These are phyloP conservation scores for Nomada ferruginata DNA, from an alignment of 2,888 invertebrate genomes.

Conservation along the genomic window DNA sequence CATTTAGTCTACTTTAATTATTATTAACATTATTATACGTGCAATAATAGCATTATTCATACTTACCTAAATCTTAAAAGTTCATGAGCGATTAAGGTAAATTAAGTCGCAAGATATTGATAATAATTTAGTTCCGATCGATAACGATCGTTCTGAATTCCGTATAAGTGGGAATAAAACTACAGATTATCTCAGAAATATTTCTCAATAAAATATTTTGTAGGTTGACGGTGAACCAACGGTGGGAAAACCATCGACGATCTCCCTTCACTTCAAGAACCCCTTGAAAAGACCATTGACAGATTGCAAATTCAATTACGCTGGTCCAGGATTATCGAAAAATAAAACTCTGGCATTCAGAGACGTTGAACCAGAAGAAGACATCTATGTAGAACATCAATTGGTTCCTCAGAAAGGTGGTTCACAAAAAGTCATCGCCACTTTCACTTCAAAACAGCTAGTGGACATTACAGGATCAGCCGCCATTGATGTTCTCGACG, in stretches of 20 bases:
- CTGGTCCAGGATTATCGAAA: slow-evolving; percentile 88
- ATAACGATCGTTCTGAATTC: no score
- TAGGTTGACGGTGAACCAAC: slow-evolving; percentile 88
- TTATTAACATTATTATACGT: no score
- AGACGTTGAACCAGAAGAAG: slow-evolving; percentile 86
- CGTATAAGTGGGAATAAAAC: no score
- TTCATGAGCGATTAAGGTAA: no score
- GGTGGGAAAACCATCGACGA: slow-evolving; percentile 85
- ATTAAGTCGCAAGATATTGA: no score
- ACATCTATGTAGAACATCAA: slow-evolving; percentile 86
- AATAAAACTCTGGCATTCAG: slow-evolving; percentile 86
- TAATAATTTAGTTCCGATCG: no score
- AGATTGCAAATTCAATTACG: slow-evolving; percentile 89
- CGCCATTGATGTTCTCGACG: slow-evolving; percentile 86
- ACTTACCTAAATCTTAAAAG: no score
- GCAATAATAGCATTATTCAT: no score
- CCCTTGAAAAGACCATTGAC: slow-evolving; percentile 88
- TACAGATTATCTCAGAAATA: background rate
- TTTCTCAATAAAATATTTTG: slow-evolving; percentile 54
- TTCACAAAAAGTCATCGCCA: slow-evolving; percentile 88
- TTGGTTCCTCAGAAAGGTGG: slow-evolving; percentile 88
- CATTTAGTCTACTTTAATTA: no score
- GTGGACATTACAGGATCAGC: slow-evolving; percentile 89
- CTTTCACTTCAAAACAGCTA: slow-evolving; percentile 89
- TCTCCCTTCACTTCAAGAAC: slow-evolving; percentile 88